These are phyloP conservation scores for Acanthosepion lycidas DNA, from an alignment of 2,888 invertebrate genomes.

Conservation along the genomic window DNA sequence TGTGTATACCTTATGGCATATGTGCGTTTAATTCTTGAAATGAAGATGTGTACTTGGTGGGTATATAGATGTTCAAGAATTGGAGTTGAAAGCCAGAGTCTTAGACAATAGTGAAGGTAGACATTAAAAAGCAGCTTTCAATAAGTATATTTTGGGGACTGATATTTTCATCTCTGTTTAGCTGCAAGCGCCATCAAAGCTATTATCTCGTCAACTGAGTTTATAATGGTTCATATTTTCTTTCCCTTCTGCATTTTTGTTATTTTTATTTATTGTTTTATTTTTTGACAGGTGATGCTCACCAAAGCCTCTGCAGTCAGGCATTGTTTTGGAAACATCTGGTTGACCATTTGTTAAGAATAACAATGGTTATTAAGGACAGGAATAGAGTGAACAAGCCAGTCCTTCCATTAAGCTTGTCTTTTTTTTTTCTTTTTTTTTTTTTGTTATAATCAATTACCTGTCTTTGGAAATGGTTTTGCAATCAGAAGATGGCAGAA, in stretches of 20 bases:
- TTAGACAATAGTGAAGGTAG: too few relatives aligned
- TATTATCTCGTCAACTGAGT: too few relatives aligned
- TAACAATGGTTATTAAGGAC: neutral
- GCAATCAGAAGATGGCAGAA: neutral
- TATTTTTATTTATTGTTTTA: neutral
- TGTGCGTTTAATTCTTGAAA: too few relatives aligned
- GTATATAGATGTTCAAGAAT: too few relatives aligned
- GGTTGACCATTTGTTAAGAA: neutral
- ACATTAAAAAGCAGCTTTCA: too few relatives aligned
- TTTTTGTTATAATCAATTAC: neutral
- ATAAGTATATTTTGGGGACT: too few relatives aligned
- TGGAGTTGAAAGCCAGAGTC: too few relatives aligned
- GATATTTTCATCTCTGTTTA: too few relatives aligned
- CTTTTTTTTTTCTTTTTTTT: neutral
- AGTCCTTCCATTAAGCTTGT: neutral
- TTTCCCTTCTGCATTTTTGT: neutral
- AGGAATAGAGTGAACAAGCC: neutral
- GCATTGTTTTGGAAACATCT: neutral
- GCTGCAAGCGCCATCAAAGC: too few relatives aligned
- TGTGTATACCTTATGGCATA: too few relatives aligned
- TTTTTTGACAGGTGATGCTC: neutral
- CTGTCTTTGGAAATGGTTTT: conserved; percentile 21
- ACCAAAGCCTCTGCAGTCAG: neutral
- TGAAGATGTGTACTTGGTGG: too few relatives aligned
- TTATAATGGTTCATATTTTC: too few relatives aligned